These are phyloP conservation scores for Phortica variegata DNA, from an alignment of 1,140 invertebrate genomes.

Conservation along the genomic window DNA sequence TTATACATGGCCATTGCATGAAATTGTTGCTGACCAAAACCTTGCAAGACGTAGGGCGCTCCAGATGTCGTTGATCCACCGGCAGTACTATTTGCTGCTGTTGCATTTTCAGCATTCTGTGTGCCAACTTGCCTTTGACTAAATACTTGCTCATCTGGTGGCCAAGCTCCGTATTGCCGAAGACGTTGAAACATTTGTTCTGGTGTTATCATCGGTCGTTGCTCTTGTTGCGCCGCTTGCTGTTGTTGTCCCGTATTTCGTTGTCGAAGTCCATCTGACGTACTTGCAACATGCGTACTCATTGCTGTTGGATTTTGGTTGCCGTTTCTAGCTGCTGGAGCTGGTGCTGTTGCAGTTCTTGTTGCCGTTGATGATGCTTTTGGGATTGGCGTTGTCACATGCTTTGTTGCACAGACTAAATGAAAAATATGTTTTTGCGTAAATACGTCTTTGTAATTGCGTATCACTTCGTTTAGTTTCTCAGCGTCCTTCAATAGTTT, in stretches of 20 bases:
- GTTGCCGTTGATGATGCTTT: conserved; percentile 27
- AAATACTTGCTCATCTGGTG: no score
- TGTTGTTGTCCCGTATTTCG: conserved; percentile 37
- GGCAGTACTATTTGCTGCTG: background rate
- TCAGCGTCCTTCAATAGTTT: conserved; percentile 76
- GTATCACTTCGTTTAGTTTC: conserved; percentile 77
- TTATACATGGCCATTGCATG: conserved; percentile 37
- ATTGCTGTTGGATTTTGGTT: conserved; percentile 22
- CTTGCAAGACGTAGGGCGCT: no score
- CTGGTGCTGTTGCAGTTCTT: conserved; percentile 8
- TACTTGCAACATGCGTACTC: conserved; percentile 36
- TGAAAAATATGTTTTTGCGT: conserved; percentile 77
- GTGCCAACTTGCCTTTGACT: no score
- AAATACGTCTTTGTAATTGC: conserved; percentile 67
- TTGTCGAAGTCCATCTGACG: conserved; percentile 47
- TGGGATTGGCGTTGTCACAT: conserved; percentile 30
- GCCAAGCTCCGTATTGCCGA: conserved; percentile 3
- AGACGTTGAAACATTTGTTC: background rate
- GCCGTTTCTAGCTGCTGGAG: conserved; percentile 7
- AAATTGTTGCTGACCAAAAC: conserved; percentile 8
- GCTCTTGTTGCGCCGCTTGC: conserved; percentile 15
- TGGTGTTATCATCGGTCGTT: no score
- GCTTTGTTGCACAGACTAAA: conserved; percentile 70
- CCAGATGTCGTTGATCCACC: no score
- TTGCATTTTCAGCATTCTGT: conserved; percentile 5